Evolutionary conservation across 2,797 vertebrate species (phyloP).

Genomic region (Luscinia luscinia): DNA sequence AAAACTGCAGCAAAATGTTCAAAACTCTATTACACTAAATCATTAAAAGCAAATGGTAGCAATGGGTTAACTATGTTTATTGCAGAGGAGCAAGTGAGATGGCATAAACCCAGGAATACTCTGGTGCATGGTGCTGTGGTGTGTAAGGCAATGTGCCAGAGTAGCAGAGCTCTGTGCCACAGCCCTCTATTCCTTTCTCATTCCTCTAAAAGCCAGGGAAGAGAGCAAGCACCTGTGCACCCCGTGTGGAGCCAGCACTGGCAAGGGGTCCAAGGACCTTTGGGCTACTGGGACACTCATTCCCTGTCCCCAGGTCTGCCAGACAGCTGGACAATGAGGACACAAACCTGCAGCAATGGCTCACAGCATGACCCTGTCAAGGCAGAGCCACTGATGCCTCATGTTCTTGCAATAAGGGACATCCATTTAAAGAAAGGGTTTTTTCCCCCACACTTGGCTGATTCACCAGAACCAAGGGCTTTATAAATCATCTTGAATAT

Average conservation of each 20-base stretch:
- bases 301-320: not conserved
- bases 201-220: not conserved
- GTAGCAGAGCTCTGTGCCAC: not conserved
- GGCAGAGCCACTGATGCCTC: not conserved
- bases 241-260: fast-evolving
- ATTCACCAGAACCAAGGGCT: not conserved
- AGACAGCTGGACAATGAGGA: fast-evolving
- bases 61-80: not conserved
- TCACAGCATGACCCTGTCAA: fast-evolving
- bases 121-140: fast-evolving
- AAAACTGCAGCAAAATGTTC: not conserved
- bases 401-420: not conserved
- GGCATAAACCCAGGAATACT: not conserved
- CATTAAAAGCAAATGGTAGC: not conserved
- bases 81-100: not conserved
- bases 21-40: not conserved
- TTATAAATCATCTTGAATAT: not conserved
- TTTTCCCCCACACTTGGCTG: fast-evolving
- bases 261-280: not conserved
- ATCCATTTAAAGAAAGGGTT: not conserved
- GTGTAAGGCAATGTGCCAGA: fast-evolving
- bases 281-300: too few relatives aligned
- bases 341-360: not conserved
- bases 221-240: fast-evolving
- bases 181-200: not conserved